phyloP scores from a whole-genome alignment of 1,140 invertebrate species.

The Drosophila aff. region DNA sequence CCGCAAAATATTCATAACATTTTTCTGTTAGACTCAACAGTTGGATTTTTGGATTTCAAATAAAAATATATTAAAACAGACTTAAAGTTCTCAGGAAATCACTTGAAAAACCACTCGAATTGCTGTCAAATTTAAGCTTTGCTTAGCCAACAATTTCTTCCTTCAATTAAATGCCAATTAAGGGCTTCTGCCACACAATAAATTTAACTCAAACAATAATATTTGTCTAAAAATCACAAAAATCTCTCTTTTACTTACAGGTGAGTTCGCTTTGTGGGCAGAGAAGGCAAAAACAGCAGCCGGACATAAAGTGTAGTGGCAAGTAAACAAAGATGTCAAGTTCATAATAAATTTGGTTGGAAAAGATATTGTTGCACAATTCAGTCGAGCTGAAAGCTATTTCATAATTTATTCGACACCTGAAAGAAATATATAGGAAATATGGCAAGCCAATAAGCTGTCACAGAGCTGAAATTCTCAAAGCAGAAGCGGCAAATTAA shows the following conservation, averaged over 20 bases:
- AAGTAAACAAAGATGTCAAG: slow-evolving; percentile 26
- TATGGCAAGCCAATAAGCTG: slow-evolving; percentile 48
- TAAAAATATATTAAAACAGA: slow-evolving; percentile 19
- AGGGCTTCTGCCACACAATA: slow-evolving; percentile 17
- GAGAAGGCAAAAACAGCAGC: neutral
- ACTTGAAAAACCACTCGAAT: neutral
- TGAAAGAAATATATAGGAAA: slow-evolving; percentile 21
- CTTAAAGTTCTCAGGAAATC: neutral
- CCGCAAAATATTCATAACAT: slow-evolving; percentile 45
- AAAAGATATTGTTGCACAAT: slow-evolving; percentile 14
- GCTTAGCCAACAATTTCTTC: neutral
- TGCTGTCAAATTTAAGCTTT: slow-evolving; percentile 7
- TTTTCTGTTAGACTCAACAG: slow-evolving; percentile 49
- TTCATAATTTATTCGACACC: slow-evolving; percentile 49
- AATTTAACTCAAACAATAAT: slow-evolving; percentile 17
- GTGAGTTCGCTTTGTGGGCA: slow-evolving; percentile 8
- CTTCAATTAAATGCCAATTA: slow-evolving; percentile 40
- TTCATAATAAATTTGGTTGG: slow-evolving; percentile 14
- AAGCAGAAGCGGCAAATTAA: slow-evolving; percentile 52
- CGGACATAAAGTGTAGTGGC: slow-evolving; percentile 2
- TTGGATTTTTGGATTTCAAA: slow-evolving; percentile 40
- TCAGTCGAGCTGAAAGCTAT: slow-evolving; percentile 29
- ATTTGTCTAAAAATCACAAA: slow-evolving; percentile 20
- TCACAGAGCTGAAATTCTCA: slow-evolving; percentile 19
- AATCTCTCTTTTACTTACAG: slow-evolving; percentile 7